Percentiles rank a stretch among this genome's conserved stretches.
These are phyloP conservation scores for Bombus turneri DNA, from an alignment of 1,140 invertebrate species.

Conservation along the genomic window DNA sequence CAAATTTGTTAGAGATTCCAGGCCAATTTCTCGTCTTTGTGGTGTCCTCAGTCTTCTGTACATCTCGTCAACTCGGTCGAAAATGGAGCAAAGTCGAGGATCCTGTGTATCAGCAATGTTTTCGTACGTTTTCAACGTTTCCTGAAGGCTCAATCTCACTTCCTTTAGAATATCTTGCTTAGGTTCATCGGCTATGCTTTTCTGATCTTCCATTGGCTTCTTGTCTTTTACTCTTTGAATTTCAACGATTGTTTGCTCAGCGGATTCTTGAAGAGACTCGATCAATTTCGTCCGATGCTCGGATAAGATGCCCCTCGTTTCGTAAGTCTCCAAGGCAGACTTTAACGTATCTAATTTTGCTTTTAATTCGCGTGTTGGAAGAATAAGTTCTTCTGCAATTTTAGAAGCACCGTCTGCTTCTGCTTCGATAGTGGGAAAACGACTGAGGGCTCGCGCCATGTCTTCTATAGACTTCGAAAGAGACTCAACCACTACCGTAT, in stretches of 20 bases:
- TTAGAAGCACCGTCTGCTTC: not conserved
- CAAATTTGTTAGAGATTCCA: constrained; percentile 39
- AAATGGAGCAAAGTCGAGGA: constrained; percentile 38
- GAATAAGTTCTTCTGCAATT: constrained; percentile 52
- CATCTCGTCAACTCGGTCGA: constrained; percentile 45
- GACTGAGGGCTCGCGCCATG: constrained; percentile 52
- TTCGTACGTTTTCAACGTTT: constrained; percentile 32
- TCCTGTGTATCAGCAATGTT: constrained; percentile 26
- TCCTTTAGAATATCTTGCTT: constrained; percentile 42
- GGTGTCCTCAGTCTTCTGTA: constrained; percentile 22
- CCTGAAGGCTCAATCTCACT: constrained; percentile 17
- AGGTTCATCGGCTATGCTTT: not conserved
- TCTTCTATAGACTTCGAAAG: constrained; percentile 74
- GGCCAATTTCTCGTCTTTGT: not conserved
- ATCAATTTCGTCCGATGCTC: constrained; percentile 74
- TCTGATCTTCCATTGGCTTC: constrained; percentile 9
- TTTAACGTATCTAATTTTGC: constrained; percentile 72
- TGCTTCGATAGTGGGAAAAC: not conserved
- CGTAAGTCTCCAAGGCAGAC: constrained; percentile 74
- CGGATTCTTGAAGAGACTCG: constrained; percentile 69
- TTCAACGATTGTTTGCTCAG: constrained; percentile 66
- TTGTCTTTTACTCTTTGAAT: constrained; percentile 55
- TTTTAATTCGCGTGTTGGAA: constrained; percentile 70
- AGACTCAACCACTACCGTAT: constrained; percentile 77
- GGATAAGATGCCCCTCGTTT: constrained; percentile 53